Base-by-base conservation (phyloP, 2,797 vertebrate species). In the Rhinophrynus dorsalis region DNA sequence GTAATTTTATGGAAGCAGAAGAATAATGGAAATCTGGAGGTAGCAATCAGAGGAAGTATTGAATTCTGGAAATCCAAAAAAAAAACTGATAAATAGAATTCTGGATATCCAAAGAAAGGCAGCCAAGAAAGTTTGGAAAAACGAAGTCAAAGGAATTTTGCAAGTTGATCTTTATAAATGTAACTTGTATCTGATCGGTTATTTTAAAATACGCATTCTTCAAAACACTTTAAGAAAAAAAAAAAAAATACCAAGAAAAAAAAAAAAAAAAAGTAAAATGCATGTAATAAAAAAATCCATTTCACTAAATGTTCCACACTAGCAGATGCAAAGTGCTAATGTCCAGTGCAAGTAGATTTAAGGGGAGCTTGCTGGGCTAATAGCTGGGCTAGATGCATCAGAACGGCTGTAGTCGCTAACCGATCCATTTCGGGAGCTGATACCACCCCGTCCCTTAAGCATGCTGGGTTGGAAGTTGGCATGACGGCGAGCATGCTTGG, bases 331-430 rank as follows among this genome's bases (percentile, higher is more conserved):
- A 92, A 92, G 93, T 91, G 93, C 90, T 83, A 82, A 67, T 37
- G 27, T 75, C 72, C 76, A 75, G 77, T 79, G 76, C 71, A 71
- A 79, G 82, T 35, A 67, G 82, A 76, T 84, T 94, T 95, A 99
- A 32, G 97, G 96, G 71, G 97, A 98, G 85, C 91, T 97, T 86
- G 95, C 95, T 0, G 96, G 96, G 83, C 96, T 98, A 75, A 90
- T 91, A 1, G 94, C 90, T 30, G 96, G 96, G 79, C 97, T 99
- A 40, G 96, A 98, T 80, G 94, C 95, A 4, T 97, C 95, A 0
- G 97, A 98, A 78, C 96, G 96, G 89, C 96, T 98, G 90, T 95
- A 95, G 88, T 99, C 97, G 83, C 96, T 98, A 85, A 98, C 90
- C 3, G 96, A 99, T 68, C 96, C 90, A 17, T 95, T 92, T 62